These are phyloP conservation scores for Forficula auricularia DNA, from an alignment of 1,140 invertebrate species.

Conservation along the genomic window DNA sequence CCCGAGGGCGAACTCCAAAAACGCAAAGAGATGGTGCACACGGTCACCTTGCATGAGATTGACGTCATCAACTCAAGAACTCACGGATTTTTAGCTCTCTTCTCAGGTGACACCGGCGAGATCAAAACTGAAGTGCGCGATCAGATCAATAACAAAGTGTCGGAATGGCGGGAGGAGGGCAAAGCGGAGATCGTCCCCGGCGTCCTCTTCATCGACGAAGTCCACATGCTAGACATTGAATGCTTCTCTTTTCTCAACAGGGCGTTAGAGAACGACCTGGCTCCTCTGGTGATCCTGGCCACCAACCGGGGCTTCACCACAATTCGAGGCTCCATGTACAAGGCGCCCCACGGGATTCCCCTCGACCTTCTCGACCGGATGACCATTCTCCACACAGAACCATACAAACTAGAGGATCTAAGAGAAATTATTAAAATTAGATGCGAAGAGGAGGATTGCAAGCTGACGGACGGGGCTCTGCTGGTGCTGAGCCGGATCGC, in stretches of 20 bases:
- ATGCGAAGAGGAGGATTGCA: constrained; percentile 93
- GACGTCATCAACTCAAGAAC: constrained; percentile 96
- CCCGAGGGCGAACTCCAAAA: constrained; percentile 98
- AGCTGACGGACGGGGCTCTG: constrained; percentile 82
- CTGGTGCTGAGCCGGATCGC: constrained; percentile 83
- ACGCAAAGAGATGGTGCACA: constrained; percentile 97
- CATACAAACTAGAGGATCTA: constrained; percentile 78
- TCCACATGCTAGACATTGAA: constrained; percentile 97
- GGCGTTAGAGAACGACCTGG: constrained; percentile 90
- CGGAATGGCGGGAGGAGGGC: constrained; percentile 97
- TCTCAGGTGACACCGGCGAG: constrained; percentile 95
- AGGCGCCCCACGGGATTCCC: constrained; percentile 89
- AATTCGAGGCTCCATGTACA: constrained; percentile 86
- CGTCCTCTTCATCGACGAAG: constrained; percentile 82
- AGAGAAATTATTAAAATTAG: constrained; percentile 54
- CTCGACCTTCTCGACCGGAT: constrained; percentile 89
- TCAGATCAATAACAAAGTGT: constrained; percentile 95
- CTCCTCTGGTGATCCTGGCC: constrained; percentile 95
- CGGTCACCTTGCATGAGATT: constrained; percentile 94
- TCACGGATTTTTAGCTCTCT: constrained; percentile 92
- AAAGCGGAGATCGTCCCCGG: constrained; percentile 97
- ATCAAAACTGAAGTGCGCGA: constrained; percentile 95
- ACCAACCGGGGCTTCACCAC: constrained; percentile 95
- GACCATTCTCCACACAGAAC: constrained; percentile 82
- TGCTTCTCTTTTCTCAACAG: constrained; percentile 97